These are phyloP conservation scores for Acipenser oxyrinchus DNA, from an alignment of 2,797 vertebrate species.

Conservation along the genomic window DNA sequence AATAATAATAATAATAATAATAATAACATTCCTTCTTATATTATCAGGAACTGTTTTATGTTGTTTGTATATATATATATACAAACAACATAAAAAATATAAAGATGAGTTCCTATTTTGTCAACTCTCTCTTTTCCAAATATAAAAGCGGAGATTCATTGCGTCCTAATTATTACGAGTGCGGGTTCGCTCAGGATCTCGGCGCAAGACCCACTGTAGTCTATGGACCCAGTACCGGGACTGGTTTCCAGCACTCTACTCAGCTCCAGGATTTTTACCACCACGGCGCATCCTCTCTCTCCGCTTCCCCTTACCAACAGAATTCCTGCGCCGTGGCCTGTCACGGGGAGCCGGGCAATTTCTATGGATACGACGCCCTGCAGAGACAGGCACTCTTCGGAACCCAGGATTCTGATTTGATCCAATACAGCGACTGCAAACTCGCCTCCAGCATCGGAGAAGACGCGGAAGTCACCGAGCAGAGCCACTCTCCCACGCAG, in stretches of 20 bases:
- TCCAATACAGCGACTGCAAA: constrained; percentile 95
- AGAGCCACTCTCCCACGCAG: constrained; percentile 93
- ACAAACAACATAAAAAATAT: constrained; percentile 15
- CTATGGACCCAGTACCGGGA: constrained; percentile 87
- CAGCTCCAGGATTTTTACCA: constrained; percentile 97
- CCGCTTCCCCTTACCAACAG: constrained; percentile 90
- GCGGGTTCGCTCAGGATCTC: constrained; percentile 92
- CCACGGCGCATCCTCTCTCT: constrained; percentile 88
- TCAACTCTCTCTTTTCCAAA: constrained; percentile 98
- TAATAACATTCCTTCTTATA: no score
- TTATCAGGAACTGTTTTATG: no score
- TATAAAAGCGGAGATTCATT: constrained; percentile 96
- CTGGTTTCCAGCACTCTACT: constrained; percentile 89
- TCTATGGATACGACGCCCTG: constrained; percentile 96
- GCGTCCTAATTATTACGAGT: constrained; percentile 97
- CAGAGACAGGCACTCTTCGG: constrained; percentile 91
- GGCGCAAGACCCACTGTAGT: constrained; percentile 94
- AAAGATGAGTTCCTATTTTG: constrained; percentile 98
- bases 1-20: no score
- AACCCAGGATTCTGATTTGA: constrained; percentile 85
- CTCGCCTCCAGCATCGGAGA: constrained; percentile 80
- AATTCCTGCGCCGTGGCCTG: constrained; percentile 93
- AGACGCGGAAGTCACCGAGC: constrained; percentile 87
- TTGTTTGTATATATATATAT: no score
- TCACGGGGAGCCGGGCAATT: constrained; percentile 90